A percentile compares a stretch with the other conserved stretches of the same genome.
These are phyloP conservation scores for Cydia fagiglandana DNA, from an alignment of 1,140 invertebrate genomes.

Conservation along the genomic window DNA sequence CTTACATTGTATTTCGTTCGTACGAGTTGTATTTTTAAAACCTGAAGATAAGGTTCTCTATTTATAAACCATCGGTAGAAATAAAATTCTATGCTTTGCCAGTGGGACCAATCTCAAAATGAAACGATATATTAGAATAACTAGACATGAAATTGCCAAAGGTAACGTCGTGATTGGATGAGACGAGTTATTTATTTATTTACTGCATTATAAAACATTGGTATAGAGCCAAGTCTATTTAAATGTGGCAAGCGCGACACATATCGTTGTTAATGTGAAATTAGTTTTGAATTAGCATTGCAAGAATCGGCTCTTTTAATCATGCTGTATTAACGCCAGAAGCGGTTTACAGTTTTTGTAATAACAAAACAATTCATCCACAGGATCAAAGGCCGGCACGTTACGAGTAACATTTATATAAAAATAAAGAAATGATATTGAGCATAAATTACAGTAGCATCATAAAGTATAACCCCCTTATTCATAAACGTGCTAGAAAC, in stretches of 20 bases:
- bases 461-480: too few relatives aligned
- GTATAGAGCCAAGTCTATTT: slow-evolving; percentile 24
- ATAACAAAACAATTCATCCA: neutral
- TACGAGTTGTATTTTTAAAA: too few relatives aligned
- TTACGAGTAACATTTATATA: too few relatives aligned
- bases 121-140: neutral
- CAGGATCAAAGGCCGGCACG: too few relatives aligned
- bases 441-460: too few relatives aligned
- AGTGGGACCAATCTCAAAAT: neutral
- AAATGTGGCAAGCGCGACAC: neutral
- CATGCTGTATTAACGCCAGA: neutral
- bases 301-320: neutral
- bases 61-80: too few relatives aligned
- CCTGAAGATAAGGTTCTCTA: too few relatives aligned
- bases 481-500: too few relatives aligned
- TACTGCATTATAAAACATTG: slow-evolving; percentile 17
- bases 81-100: too few relatives aligned
- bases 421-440: too few relatives aligned
- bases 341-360: neutral
- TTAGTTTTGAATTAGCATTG: slow-evolving; percentile 1
- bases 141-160: neutral
- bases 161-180: neutral
- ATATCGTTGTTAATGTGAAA: slow-evolving; percentile 9
- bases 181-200: slow-evolving; percentile 1
- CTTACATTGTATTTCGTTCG: too few relatives aligned